phyloP scores from a whole-genome alignment of 2,888 invertebrate species.

The Drosophila affinis region DNA sequence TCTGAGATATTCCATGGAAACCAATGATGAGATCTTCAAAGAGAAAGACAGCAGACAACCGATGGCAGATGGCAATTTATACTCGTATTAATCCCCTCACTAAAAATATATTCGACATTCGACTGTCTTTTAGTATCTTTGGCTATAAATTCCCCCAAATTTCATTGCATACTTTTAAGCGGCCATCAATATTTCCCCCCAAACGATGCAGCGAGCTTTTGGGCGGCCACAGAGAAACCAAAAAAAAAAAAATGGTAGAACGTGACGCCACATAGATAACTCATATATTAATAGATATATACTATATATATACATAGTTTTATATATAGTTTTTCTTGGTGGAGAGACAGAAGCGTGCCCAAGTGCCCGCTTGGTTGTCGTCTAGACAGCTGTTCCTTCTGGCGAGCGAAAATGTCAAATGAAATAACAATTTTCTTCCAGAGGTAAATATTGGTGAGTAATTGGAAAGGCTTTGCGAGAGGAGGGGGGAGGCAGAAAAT shows the following conservation, averaged over 20 bases:
- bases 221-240: slow-evolving; percentile 29
- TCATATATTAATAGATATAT: not conserved
- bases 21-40: slow-evolving; percentile 22
- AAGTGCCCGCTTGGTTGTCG: slow-evolving; percentile 51
- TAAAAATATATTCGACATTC: slow-evolving; percentile 11
- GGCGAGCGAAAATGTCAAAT: slow-evolving; percentile 54
- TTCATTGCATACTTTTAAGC: slow-evolving; percentile 58
- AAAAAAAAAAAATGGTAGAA: not conserved
- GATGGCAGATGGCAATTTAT: slow-evolving; percentile 12
- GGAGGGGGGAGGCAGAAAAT: slow-evolving; percentile 9
- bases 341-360: slow-evolving; percentile 52
- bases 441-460: slow-evolving; percentile 56
- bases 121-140: slow-evolving; percentile 2
- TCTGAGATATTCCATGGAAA: slow-evolving; percentile 3
- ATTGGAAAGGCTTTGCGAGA: slow-evolving; percentile 47
- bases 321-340: not conserved
- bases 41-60: slow-evolving; percentile 1
- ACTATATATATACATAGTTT: slow-evolving; percentile 11
- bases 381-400: slow-evolving; percentile 53
- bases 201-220: slow-evolving; percentile 42
- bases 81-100: slow-evolving; percentile 31
- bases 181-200: slow-evolving; percentile 52
- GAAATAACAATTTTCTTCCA: slow-evolving; percentile 53
- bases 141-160: slow-evolving; percentile 36
- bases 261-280: slow-evolving; percentile 3